A percentile compares a stretch with the other conserved stretches of the same genome.
Conservation (phyloP, 2,113 vertebrate genomes). For the Tretioscincus oriximinensis region DNA sequence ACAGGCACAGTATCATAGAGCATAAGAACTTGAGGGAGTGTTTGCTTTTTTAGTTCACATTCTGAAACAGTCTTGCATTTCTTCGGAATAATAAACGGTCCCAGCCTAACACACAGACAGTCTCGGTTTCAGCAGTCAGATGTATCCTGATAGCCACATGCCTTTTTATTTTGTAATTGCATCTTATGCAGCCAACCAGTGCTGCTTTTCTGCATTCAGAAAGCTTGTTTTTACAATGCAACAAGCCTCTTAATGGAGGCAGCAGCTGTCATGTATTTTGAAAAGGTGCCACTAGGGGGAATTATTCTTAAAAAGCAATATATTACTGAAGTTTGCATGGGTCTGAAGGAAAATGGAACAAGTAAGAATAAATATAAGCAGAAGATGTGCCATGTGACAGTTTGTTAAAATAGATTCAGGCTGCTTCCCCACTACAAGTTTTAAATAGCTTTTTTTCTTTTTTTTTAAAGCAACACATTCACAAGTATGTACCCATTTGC, state of each 20-base stretch:
- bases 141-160: not conserved
- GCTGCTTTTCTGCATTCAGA: not conserved
- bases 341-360: not conserved
- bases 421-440: too few species aligned
- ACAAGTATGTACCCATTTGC: too few species aligned
- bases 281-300: not conserved
- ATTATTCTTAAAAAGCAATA: not conserved
- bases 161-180: not conserved
- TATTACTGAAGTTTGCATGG: not conserved
- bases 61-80: not conserved
- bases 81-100: not conserved
- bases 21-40: not conserved
- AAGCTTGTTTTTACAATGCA: not conserved
- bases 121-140: not conserved
- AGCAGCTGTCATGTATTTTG: not conserved
- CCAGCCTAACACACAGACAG: not conserved
- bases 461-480: too few species aligned
- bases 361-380: not conserved
- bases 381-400: too few species aligned
- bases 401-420: not conserved
- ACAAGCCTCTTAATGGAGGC: not conserved
- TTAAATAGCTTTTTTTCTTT: too few species aligned
- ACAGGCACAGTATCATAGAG: not conserved
- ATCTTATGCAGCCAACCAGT: not conserved
- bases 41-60: not conserved